phyloP scores from a whole-genome alignment of 1,140 invertebrate species.

The Drosophila obscura region DNA sequence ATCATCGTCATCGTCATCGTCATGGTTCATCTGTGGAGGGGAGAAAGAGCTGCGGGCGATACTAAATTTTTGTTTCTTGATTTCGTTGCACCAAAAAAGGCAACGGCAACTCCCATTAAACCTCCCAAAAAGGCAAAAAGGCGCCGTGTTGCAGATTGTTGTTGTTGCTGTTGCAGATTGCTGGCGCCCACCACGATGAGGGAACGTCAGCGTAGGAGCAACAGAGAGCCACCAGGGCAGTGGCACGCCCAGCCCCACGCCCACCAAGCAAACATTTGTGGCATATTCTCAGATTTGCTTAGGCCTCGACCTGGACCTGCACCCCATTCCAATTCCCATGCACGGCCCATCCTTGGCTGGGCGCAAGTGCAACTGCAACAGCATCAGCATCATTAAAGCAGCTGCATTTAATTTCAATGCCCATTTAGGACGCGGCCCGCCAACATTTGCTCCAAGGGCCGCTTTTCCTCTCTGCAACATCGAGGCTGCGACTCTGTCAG shows the following conservation, averaged over 20 bases:
- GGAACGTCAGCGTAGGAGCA: slow-evolving; percentile 3
- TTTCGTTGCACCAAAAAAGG: slow-evolving; percentile 80
- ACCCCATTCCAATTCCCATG: no score
- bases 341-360: background rate
- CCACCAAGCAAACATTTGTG: slow-evolving; percentile 54
- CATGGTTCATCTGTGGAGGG: slow-evolving; percentile 18
- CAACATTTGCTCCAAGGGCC: slow-evolving; percentile 47
- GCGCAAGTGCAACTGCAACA: background rate
- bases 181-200: slow-evolving; percentile 70
- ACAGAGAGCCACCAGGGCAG: slow-evolving; percentile 60
- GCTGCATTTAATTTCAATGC: slow-evolving; percentile 82
- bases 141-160: slow-evolving; percentile 47
- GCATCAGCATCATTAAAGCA: slow-evolving; percentile 71
- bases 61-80: slow-evolving; percentile 78
- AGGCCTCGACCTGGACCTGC: slow-evolving; percentile 25
- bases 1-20: slow-evolving; percentile 17
- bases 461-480: slow-evolving; percentile 29
- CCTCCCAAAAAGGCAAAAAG: slow-evolving; percentile 75
- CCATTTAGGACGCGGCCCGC: slow-evolving; percentile 65
- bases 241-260: slow-evolving; percentile 60
- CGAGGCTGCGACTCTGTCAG: slow-evolving; percentile 16
- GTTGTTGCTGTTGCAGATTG: slow-evolving; percentile 34
- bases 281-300: slow-evolving; percentile 71
- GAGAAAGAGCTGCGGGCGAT: slow-evolving; percentile 45
- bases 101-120: slow-evolving; percentile 82